These are phyloP conservation scores for Ceyx erithaca DNA, from an alignment of 2,797 vertebrate genomes.

Conservation along the genomic window DNA sequence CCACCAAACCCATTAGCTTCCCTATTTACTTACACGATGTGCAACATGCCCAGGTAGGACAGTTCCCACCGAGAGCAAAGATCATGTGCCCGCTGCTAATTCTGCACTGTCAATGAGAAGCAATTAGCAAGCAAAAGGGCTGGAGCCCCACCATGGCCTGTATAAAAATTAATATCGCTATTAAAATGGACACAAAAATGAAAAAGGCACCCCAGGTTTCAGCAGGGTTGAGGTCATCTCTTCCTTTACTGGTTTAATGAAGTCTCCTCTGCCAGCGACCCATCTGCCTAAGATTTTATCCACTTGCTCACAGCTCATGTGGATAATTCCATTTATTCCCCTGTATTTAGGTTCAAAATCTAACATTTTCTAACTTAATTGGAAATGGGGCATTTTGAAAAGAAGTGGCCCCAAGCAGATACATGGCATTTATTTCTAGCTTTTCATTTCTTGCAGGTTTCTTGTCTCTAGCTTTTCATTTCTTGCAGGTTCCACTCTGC, in stretches of 20 bases:
- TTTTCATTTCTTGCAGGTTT: not conserved
- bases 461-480: not conserved
- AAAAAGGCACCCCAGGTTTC: not conserved
- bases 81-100: accelerated
- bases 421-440: not conserved
- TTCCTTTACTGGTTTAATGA: not conserved
- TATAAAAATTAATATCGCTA: not conserved
- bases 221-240: not conserved
- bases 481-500: not conserved
- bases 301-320: not conserved
- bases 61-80: not conserved
- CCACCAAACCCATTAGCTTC: not conserved
- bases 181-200: not conserved
- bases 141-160: not conserved
- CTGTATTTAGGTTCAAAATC: not conserved
- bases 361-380: not conserved
- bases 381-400: not conserved
- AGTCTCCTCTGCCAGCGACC: not conserved
- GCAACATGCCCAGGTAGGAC: not conserved
- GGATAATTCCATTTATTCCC: not conserved
- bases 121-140: not conserved
- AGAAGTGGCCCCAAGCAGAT: not conserved
- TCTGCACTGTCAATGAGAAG: not conserved
- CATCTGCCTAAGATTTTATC: not conserved
- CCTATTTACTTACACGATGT: not conserved